A percentile compares a stretch with the other conserved stretches of the same genome.
These are phyloP conservation scores for Hipparchia semele DNA, from an alignment of 2,888 invertebrate genomes.

Conservation along the genomic window DNA sequence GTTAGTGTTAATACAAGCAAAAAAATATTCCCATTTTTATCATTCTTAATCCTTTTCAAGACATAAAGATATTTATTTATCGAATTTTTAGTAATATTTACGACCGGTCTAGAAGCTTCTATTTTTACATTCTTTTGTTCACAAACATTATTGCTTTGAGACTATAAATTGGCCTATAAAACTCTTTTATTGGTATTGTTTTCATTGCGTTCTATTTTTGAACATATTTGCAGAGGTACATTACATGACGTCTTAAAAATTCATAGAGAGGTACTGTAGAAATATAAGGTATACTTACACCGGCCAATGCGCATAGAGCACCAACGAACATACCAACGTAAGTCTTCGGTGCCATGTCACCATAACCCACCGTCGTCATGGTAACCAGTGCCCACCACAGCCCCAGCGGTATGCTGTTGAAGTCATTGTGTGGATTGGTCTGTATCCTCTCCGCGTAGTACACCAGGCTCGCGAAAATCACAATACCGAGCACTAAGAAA, in stretches of 20 bases:
- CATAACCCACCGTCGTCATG: conserved; percentile 99
- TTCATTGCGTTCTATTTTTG: not conserved
- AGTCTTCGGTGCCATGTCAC: conserved; percentile 99
- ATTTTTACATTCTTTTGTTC: not conserved
- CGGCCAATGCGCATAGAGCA: conserved; percentile 98
- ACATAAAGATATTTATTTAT: too few species aligned
- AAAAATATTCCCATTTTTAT: too few species aligned
- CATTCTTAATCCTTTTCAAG: too few species aligned
- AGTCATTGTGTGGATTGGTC: conserved; percentile 97
- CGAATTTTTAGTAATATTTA: too few species aligned
- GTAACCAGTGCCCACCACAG: conserved; percentile 99
- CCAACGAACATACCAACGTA: conserved; percentile 99
- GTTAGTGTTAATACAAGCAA: too few species aligned
- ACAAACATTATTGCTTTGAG: conserved; percentile 7
- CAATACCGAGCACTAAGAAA: conserved; percentile 98
- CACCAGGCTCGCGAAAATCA: conserved; percentile 98
- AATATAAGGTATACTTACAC: conserved; percentile 85
- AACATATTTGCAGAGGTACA: not conserved
- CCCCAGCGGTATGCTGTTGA: conserved; percentile 98
- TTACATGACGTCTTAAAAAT: not conserved
- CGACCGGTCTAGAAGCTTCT: not conserved
- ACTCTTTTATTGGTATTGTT: conserved; percentile 3
- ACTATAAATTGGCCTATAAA: not conserved
- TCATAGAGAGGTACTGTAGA: not conserved
- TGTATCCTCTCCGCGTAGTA: conserved; percentile 99